phyloP scores from a whole-genome alignment of 2,888 invertebrate genomes.

The Heliconius charithonia region DNA sequence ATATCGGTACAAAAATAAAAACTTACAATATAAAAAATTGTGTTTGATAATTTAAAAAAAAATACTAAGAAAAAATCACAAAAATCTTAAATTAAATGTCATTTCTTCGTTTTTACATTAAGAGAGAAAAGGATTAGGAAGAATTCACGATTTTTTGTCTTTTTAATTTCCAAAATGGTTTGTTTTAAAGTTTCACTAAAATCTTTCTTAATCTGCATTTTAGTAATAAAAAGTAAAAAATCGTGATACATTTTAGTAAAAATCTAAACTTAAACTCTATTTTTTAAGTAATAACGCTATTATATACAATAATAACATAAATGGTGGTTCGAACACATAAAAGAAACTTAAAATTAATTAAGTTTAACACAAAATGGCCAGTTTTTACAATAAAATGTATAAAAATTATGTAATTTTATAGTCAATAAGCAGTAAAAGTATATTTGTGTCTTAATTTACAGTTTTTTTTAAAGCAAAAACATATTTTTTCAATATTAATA shows the following conservation, averaged over 20 bases:
- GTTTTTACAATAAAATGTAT: constrained; percentile 36
- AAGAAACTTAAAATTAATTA: constrained; percentile 47
- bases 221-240: constrained; percentile 43
- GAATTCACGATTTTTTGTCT: constrained; percentile 39
- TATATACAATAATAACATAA: constrained; percentile 56
- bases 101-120: constrained; percentile 46
- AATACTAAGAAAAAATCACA: constrained; percentile 65
- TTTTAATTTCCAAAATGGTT: constrained; percentile 34
- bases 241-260: constrained; percentile 38
- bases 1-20: constrained; percentile 78
- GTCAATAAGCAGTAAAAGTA: constrained; percentile 21
- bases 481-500: constrained; percentile 13
- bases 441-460: constrained; percentile 3
- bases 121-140: too few relatives aligned
- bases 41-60: constrained; percentile 48
- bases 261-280: constrained; percentile 51
- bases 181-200: constrained; percentile 2
- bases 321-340: constrained; percentile 70
- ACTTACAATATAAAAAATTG: constrained; percentile 55
- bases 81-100: constrained; percentile 54
- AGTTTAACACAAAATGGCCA: constrained; percentile 41
- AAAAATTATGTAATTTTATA: constrained; percentile 13
- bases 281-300: constrained; percentile 50
- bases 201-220: constrained; percentile 24
- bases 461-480: constrained; percentile 1